phyloP scores from a whole-genome alignment of 2,113 vertebrate species.

The Rhizomys pruinosus region DNA sequence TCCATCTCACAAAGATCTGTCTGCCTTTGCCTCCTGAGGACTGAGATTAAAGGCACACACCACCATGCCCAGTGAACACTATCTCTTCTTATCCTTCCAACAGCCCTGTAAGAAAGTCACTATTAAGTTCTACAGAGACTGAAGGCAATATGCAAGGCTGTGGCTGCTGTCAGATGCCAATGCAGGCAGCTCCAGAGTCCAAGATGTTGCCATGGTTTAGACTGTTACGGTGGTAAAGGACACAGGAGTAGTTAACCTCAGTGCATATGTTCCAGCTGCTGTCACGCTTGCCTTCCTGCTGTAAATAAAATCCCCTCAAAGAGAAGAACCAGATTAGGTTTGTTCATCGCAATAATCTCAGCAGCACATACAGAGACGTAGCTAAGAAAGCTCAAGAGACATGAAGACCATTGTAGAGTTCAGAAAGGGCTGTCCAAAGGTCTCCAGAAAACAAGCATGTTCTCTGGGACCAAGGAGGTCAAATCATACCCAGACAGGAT shows the following conservation, averaged over 20 bases:
- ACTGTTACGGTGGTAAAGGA: background rate
- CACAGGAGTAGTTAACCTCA: accelerated
- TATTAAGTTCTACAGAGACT: background rate
- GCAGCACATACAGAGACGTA: background rate
- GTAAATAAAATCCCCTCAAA: background rate
- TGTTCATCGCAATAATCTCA: background rate
- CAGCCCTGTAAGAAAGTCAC: background rate
- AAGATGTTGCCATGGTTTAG: background rate
- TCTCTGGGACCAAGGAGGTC: background rate
- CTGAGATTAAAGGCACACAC: too few species aligned
- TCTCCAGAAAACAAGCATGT: background rate
- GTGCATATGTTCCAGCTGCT: accelerated
- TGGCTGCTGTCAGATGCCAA: background rate
- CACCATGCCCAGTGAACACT: too few species aligned
- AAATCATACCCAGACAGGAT: accelerated
- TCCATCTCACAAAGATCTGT: too few species aligned
- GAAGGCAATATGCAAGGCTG: background rate
- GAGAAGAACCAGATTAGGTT: background rate
- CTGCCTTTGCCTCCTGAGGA: too few species aligned
- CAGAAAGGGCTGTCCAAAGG: background rate
- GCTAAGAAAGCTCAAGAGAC: background rate
- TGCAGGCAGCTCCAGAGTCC: background rate
- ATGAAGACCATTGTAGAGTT: background rate
- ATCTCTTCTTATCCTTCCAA: background rate
- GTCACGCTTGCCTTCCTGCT: background rate